Evolutionary conservation across 2,113 vertebrate genomes (phyloP), one percentile per base, ranked within the genome.

Genomic region (Helogale parvula): DNA sequence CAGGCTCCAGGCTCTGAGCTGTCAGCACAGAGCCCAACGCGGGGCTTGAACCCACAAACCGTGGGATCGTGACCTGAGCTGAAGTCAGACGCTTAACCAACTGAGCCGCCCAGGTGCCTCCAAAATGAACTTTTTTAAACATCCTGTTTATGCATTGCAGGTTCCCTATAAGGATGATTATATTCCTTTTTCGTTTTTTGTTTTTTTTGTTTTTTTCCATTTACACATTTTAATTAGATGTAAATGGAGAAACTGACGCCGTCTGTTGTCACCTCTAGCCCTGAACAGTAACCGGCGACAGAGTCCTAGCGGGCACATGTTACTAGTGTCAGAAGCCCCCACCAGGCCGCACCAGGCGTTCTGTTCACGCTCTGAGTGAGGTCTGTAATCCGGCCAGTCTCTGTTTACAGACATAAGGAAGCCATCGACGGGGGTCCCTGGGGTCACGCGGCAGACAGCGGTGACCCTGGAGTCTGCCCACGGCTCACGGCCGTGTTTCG

Each of bases 281-380:
- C 79, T 63, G 69, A 47, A 14, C 33, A 27, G 83, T 41, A 68
- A n/a, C 81, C 63, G 31, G 29, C n/a, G 15, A 11, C 66, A 8
- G 12, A 13, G n/a, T 57, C 15, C 2, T 0, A 14, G 19, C 69
- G 16, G 41, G 63, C 60, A 27, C n/a, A 35, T 45, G 0, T 1
- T 19, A 3, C 45, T 68, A 74, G 41, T 14, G 0, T n/a, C 45
- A 1, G 45, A 47, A 47, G 45, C 45, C 45, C 1, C 45, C 54
- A 57, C 17, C 21, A 2, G 11, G 13, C 38, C 38, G 5, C 15
- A 35, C 33, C 11, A 0, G 21, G 76, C 33, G 3, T 88, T 66
- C 63, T 57, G 52, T 83, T 76, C 29, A 23, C 63, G 54, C 3
- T 33, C 15, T 5, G 23, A 77, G 74, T 77, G 35, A 1, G 38